Percentiles rank a stretch among this genome's conserved stretches.
These are phyloP conservation scores for Tamias sibiricus DNA, from an alignment of 2,113 vertebrate genomes.

Conservation along the genomic window DNA sequence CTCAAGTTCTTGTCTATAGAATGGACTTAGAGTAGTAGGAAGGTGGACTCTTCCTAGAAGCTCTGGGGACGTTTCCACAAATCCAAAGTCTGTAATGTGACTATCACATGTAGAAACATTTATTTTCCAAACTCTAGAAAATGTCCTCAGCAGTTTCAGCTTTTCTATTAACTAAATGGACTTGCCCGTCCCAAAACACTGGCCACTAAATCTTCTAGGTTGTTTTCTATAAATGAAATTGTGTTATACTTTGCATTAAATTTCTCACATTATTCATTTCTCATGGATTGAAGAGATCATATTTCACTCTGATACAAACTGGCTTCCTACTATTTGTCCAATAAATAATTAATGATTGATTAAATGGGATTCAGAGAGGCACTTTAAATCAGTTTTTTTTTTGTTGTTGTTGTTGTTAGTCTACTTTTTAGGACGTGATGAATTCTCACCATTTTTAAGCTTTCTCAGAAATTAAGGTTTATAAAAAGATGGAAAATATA, in stretches of 20 bases:
- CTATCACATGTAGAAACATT: not conserved
- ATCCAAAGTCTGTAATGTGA: not conserved
- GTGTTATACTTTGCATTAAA: not conserved
- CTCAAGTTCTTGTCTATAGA: not conserved
- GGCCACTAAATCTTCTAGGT: not conserved
- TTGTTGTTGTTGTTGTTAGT: slow-evolving; percentile 74
- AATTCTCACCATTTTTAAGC: slow-evolving; percentile 74
- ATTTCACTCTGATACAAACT: not conserved
- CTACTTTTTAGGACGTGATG: slow-evolving; percentile 64
- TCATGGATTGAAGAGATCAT: not conserved
- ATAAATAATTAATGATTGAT: not conserved
- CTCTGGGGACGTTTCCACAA: not conserved
- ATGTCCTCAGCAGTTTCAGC: not conserved
- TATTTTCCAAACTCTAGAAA: not conserved
- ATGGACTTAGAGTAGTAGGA: not conserved
- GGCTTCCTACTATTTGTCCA: not conserved
- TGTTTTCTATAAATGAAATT: not conserved
- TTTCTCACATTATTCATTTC: not conserved
- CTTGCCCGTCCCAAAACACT: not conserved
- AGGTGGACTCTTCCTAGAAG: not conserved
- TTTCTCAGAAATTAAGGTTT: slow-evolving; percentile 79
- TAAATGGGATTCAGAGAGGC: not conserved
- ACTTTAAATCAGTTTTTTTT: slow-evolving; percentile 70
- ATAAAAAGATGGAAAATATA: slow-evolving; percentile 69
- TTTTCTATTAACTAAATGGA: not conserved